These are phyloP conservation scores for Pogonognathellus flavescens DNA, from an alignment of 1,140 invertebrate species.

Conservation along the genomic window DNA sequence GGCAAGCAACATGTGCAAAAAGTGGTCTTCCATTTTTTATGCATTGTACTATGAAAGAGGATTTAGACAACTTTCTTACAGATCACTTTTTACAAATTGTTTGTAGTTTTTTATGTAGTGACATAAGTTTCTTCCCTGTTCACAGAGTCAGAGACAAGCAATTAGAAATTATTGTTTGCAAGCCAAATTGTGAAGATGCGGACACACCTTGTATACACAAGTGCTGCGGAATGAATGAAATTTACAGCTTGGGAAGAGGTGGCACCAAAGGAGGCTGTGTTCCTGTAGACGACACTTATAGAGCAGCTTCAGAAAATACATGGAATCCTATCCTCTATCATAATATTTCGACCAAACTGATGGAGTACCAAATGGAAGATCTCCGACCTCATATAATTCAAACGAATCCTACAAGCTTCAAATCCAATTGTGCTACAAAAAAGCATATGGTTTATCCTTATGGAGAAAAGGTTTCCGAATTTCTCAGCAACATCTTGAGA, in stretches of 20 bases:
- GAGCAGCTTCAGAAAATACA: background rate
- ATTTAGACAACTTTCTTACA: slow-evolving; percentile 7
- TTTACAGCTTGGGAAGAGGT: slow-evolving; percentile 51
- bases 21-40: background rate
- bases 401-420: slow-evolving; percentile 24
- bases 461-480: slow-evolving; percentile 32
- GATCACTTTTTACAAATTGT: slow-evolving; percentile 1
- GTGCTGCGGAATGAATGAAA: slow-evolving; percentile 50
- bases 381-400: slow-evolving; percentile 56
- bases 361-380: slow-evolving; percentile 38
- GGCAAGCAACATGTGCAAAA: background rate
- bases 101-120: background rate
- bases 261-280: slow-evolving; percentile 55
- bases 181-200: slow-evolving; percentile 54
- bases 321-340: slow-evolving; percentile 55
- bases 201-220: slow-evolving; percentile 59
- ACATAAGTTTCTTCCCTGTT: slow-evolving; percentile 27
- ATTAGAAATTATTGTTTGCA: slow-evolving; percentile 55
- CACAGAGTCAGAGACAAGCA: slow-evolving; percentile 46
- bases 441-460: slow-evolving; percentile 52
- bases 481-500: slow-evolving; percentile 29
- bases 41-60: background rate
- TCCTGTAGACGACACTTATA: slow-evolving; percentile 21
- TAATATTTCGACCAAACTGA: slow-evolving; percentile 1
- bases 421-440: background rate